Percentiles rank a stretch among this genome's conserved stretches.
phyloP scores from a whole-genome alignment of 2,797 vertebrate species.

The Pangasius mekongensis region DNA sequence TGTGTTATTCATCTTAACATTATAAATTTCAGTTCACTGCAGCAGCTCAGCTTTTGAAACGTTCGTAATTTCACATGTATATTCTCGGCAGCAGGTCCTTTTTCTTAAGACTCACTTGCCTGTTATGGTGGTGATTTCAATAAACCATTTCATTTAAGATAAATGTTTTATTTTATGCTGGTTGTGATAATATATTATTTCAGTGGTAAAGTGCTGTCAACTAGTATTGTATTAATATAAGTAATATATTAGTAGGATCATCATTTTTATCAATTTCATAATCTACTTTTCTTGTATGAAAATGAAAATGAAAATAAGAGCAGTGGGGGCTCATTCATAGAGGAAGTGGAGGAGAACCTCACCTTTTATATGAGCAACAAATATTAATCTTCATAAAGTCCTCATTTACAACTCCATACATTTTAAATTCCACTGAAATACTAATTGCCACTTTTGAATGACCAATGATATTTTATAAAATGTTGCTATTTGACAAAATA shows the following conservation, averaged over 20 bases:
- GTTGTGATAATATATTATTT: neutral
- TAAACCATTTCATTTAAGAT: neutral
- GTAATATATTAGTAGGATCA: neutral
- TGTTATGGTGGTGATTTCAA: neutral
- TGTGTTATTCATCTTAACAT: constrained; percentile 44
- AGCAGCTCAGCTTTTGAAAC: constrained; percentile 11
- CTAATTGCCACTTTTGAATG: neutral
- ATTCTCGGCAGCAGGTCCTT: neutral
- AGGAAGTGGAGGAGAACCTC: neutral
- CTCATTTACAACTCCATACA: neutral
- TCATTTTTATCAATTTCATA: constrained; percentile 1
- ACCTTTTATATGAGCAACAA: neutral
- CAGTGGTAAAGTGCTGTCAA: constrained; percentile 10
- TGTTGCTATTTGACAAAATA: neutral
- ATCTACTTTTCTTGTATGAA: constrained; percentile 20
- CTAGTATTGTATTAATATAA: neutral
- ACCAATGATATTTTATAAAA: neutral
- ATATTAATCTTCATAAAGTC: neutral
- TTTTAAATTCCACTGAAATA: neutral
- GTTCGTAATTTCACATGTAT: constrained; percentile 20
- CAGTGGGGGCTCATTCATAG: neutral
- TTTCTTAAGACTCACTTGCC: neutral
- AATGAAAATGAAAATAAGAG: neutral
- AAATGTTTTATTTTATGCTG: neutral
- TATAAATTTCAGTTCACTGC: constrained; percentile 42